phyloP scores from a whole-genome alignment of 1,140 invertebrate genomes.

The Panagrolaimus sp. region DNA sequence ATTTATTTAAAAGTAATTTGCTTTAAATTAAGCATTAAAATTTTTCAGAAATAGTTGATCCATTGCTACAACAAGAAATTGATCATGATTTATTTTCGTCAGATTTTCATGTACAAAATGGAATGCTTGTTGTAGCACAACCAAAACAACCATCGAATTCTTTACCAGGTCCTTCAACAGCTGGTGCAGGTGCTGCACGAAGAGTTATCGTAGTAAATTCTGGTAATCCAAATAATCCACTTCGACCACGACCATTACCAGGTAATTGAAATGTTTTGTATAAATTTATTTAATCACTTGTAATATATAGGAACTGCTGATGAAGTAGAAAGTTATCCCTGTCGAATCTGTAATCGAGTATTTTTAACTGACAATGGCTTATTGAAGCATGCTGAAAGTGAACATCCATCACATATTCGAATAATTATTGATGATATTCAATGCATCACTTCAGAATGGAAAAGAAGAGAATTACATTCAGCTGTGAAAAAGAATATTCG shows the following conservation, averaged over 20 bases:
- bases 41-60: not conserved
- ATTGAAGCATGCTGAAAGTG: not conserved
- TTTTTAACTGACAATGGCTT: conserved; percentile 3
- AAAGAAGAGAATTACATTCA: not conserved
- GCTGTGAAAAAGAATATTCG: not conserved
- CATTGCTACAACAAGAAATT: not conserved
- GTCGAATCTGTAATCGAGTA: conserved; percentile 9
- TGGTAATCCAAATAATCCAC: not conserved
- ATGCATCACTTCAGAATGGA: not conserved
- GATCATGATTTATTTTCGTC: not conserved
- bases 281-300: not conserved
- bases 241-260: not conserved
- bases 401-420: not conserved
- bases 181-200: not conserved
- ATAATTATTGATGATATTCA: conserved; percentile 3
- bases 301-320: not conserved
- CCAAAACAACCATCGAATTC: not conserved
- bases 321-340: not conserved
- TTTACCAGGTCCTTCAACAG: not conserved
- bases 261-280: no score
- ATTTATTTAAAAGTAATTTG: no score
- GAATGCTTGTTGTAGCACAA: not conserved
- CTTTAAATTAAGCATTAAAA: no score
- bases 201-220: not conserved
- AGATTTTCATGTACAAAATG: not conserved